A percentile compares a stretch with the other conserved stretches of the same genome.
Evolutionary conservation across 2,888 invertebrate genomes (phyloP).

Genomic region (Hecatera dysodea): DNA sequence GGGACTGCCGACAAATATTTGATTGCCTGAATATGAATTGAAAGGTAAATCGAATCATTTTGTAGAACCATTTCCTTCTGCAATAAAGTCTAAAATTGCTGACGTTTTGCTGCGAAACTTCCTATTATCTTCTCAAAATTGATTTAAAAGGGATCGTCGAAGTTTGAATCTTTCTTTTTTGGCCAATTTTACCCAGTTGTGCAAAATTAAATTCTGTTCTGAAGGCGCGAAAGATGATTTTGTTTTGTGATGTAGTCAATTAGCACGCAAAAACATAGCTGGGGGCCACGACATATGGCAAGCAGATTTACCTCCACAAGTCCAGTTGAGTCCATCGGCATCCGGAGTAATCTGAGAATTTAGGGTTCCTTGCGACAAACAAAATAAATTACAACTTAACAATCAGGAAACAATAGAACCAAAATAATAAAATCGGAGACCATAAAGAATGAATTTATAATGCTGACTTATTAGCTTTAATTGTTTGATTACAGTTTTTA

Average conservation of each 20-base stretch:
- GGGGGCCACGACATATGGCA: constrained; percentile 71
- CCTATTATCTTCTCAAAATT: constrained; percentile 21
- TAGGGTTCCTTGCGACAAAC: constrained; percentile 16
- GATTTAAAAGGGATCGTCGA: constrained; percentile 25
- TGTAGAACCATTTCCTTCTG: constrained; percentile 4
- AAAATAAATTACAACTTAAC: not conserved
- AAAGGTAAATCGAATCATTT: constrained; percentile 10
- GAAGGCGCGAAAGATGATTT: constrained; percentile 23
- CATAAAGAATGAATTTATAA: constrained; percentile 8
- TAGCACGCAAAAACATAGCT: constrained; percentile 67
- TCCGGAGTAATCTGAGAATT: constrained; percentile 30
- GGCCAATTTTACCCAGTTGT: constrained; percentile 1
- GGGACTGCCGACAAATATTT: constrained; percentile 10
- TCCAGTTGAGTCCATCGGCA: constrained; percentile 34
- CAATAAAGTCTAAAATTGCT: not conserved
- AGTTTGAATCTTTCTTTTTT: constrained; percentile 12
- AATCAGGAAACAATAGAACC: not conserved
- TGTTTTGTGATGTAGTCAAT: constrained; percentile 39
- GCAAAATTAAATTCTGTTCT: constrained; percentile 11
- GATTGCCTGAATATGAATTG: constrained; percentile 24
- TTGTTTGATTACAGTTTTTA: constrained; percentile 15
- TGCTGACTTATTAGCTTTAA: not conserved
- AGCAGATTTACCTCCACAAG: constrained; percentile 47
- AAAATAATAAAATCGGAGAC: not conserved
- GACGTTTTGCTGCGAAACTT: not conserved